Percentiles rank a stretch among this genome's conserved stretches.
Conservation (phyloP, 2,888 invertebrate species). For the Sphecodes monilicornis region DNA sequence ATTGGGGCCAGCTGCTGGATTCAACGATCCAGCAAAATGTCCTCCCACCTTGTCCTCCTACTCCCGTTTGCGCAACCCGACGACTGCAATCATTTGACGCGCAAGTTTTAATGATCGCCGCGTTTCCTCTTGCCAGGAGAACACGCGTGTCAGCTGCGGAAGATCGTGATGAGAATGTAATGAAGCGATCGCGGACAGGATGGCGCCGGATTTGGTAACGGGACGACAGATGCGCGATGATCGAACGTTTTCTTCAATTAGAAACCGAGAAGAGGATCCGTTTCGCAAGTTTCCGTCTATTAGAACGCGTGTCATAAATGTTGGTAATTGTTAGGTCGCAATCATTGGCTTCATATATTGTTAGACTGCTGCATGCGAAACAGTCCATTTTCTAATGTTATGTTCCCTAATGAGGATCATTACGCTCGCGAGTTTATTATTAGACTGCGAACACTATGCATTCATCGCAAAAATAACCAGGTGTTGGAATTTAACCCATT, state of each 20-base stretch:
- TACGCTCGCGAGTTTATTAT: neutral
- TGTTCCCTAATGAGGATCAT: neutral
- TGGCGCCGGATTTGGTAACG: conserved; percentile 18
- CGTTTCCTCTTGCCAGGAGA: conserved; percentile 31
- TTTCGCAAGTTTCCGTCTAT: conserved; percentile 7
- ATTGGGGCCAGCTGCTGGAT: neutral
- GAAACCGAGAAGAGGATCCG: conserved; percentile 1
- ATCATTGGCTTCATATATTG: neutral
- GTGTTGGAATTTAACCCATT: no score
- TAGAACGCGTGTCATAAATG: conserved; percentile 20
- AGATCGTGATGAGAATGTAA: conserved; percentile 57
- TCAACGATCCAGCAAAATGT: neutral
- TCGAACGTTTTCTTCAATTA: conserved; percentile 36
- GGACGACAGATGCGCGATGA: conserved; percentile 29
- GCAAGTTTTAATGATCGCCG: conserved; percentile 25
- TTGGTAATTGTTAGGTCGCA: neutral
- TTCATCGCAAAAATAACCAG: neutral
- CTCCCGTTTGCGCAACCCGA: conserved; percentile 41
- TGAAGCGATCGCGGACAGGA: conserved; percentile 45
- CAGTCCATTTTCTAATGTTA: neutral
- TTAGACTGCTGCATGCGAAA: neutral
- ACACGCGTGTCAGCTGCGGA: conserved; percentile 32
- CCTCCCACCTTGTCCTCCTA: conserved; percentile 37
- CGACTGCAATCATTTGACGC: conserved; percentile 17
- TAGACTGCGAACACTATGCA: neutral